phyloP scores from a whole-genome alignment of 1,140 invertebrate species.

The Zaprionus kolodkinae region DNA sequence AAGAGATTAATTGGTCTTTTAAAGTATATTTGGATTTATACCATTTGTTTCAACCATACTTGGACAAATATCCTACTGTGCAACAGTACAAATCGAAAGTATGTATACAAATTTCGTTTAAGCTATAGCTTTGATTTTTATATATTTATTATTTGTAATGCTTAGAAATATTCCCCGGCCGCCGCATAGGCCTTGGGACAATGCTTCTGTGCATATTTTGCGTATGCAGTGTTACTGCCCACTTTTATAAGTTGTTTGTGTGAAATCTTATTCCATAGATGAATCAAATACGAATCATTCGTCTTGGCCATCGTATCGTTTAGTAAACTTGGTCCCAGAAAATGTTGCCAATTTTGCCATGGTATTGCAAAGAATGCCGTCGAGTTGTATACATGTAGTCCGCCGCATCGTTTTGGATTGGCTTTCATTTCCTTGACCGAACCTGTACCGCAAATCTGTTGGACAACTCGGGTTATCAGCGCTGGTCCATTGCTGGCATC shows the following conservation, averaged over 20 bases:
- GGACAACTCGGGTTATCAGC: slow-evolving; percentile 84
- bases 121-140: no score
- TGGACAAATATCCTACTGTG: no score
- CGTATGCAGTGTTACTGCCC: background rate
- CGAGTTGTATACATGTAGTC: slow-evolving; percentile 87
- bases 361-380: slow-evolving; percentile 88
- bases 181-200: slow-evolving; percentile 12
- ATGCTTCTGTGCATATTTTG: slow-evolving; percentile 3
- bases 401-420: slow-evolving; percentile 86
- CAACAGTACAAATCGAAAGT: no score
- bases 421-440: slow-evolving; percentile 86
- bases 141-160: no score
- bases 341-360: slow-evolving; percentile 86
- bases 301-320: slow-evolving; percentile 85
- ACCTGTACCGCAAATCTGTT: slow-evolving; percentile 86
- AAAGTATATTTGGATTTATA: no score
- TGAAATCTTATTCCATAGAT: slow-evolving; percentile 3
- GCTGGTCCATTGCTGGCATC: slow-evolving; percentile 89
- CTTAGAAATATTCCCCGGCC: slow-evolving; percentile 8
- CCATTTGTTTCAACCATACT: no score
- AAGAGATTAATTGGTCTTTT: background rate
- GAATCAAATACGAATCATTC: slow-evolving; percentile 84
- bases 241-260: background rate
- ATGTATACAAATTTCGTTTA: no score
- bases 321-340: slow-evolving; percentile 85